phyloP scores from a whole-genome alignment of 1,140 invertebrate genomes.

The Thaumetopoea pityocampa region DNA sequence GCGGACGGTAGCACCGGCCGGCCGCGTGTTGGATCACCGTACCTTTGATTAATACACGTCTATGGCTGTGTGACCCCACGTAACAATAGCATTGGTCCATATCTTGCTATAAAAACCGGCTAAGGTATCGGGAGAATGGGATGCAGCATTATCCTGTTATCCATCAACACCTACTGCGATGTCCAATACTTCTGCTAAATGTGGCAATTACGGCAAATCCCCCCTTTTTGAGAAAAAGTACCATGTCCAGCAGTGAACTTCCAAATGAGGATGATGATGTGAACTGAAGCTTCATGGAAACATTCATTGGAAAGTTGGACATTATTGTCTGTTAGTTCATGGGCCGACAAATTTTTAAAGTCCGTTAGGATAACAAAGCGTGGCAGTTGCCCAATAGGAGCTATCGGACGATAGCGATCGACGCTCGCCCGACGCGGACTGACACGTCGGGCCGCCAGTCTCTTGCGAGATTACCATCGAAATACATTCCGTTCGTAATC shows the following conservation, averaged over 20 bases:
- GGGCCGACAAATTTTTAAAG: constrained; percentile 41
- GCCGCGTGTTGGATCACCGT: constrained; percentile 24
- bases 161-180: too few relatives aligned
- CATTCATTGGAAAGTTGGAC: constrained; percentile 23
- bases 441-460: constrained; percentile 63
- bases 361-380: constrained; percentile 66
- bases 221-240: too few relatives aligned
- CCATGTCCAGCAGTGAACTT: too few relatives aligned
- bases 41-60: too few relatives aligned
- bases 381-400: constrained; percentile 63
- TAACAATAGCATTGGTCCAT: too few relatives aligned
- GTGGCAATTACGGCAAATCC: too few relatives aligned
- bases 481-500: constrained; percentile 49
- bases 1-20: constrained; percentile 26
- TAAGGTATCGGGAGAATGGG: too few relatives aligned
- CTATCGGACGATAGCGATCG: constrained; percentile 52
- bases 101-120: too few relatives aligned
- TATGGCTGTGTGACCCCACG: too few relatives aligned
- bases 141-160: too few relatives aligned
- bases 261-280: constrained; percentile 21
- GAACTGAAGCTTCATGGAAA: constrained; percentile 21
- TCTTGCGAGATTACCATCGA: constrained; percentile 56
- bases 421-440: constrained; percentile 47
- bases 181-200: too few relatives aligned
- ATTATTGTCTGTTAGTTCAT: constrained; percentile 33